These are phyloP conservation scores for Gulo gulo DNA, from an alignment of 2,113 vertebrate species.

Conservation along the genomic window DNA sequence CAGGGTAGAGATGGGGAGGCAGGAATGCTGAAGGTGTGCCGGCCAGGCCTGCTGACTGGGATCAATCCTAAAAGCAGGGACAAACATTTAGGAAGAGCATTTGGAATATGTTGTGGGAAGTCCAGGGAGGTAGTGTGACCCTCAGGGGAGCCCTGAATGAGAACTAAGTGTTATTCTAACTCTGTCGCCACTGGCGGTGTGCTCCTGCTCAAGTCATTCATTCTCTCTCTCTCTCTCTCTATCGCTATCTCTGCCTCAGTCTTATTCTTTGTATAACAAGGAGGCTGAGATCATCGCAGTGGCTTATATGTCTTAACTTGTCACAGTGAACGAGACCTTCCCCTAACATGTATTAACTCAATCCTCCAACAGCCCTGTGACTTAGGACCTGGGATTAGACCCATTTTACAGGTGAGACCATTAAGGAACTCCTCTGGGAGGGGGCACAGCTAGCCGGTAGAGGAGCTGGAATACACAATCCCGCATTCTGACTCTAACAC, in stretches of 20 bases:
- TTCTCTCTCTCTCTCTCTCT: background rate
- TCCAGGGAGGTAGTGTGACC: background rate
- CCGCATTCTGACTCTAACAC: background rate
- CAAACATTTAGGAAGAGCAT: background rate
- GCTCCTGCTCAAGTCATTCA: background rate
- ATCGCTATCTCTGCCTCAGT: background rate
- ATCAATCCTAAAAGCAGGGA: background rate
- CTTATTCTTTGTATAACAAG: background rate
- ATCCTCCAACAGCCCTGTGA: background rate
- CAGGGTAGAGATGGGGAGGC: background rate
- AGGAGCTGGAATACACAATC: background rate
- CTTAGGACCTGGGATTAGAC: background rate
- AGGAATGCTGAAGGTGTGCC: background rate
- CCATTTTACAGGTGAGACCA: background rate
- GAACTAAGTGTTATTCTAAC: background rate
- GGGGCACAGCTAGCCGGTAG: background rate
- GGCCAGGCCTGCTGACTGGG: background rate
- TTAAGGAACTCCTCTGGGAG: background rate
- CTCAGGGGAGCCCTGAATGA: background rate
- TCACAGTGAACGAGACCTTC: background rate
- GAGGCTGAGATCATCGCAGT: background rate
- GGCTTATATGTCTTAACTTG: background rate
- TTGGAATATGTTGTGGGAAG: background rate
- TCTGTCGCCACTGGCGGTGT: background rate
- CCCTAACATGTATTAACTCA: background rate